A percentile compares a stretch with the other conserved stretches of the same genome.
These are phyloP conservation scores for Tetramorium parvispinum DNA, from an alignment of 1,140 invertebrate genomes.

Conservation along the genomic window DNA sequence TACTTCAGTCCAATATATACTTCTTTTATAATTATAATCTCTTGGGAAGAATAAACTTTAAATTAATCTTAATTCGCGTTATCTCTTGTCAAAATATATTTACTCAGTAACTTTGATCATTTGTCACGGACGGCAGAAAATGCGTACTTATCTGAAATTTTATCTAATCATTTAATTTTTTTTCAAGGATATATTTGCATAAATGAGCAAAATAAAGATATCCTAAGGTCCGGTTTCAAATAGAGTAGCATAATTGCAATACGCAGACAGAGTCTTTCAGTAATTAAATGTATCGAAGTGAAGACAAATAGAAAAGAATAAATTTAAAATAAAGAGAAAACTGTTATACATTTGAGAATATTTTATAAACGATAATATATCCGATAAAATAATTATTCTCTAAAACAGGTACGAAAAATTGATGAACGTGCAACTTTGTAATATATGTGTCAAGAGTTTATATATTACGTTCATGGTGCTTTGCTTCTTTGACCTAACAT, in stretches of 20 bases:
- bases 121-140: not conserved
- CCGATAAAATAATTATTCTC: not conserved
- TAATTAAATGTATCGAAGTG: not conserved
- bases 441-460: constrained; percentile 4
- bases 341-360: not conserved
- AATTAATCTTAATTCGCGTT: not conserved
- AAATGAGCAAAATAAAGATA: not conserved
- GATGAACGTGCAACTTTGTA: not conserved
- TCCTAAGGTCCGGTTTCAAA: not conserved
- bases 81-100: not conserved
- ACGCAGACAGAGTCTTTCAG: not conserved
- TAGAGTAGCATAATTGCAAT: not conserved
- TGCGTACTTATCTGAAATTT: not conserved
- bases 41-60: not conserved
- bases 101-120: not conserved
- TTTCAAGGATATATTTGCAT: not conserved
- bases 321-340: not conserved
- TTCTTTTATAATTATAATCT: not conserved
- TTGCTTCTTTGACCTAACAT: constrained; percentile 2
- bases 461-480: not conserved
- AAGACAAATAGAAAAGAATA: too few species aligned
- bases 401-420: not conserved
- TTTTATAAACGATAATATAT: not conserved
- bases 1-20: not conserved
- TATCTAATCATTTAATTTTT: not conserved